Base-by-base conservation (phyloP, 2,888 invertebrate genomes). In the Diogma glabrata region DNA sequence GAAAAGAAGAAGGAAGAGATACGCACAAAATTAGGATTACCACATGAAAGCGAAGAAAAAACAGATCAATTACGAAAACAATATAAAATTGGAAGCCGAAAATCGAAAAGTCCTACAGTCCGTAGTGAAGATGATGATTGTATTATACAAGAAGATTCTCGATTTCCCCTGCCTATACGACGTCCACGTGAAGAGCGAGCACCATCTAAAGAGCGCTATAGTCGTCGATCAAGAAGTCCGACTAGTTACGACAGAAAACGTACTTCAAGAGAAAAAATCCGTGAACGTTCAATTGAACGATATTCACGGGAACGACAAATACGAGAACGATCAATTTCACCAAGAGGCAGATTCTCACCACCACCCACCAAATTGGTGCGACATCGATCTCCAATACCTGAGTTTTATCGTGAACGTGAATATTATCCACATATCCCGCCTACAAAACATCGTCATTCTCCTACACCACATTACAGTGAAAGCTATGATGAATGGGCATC, bases 1-100 rank as follows among this genome's bases (percentile, higher is more conserved):
- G 77, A 78, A 51, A 69, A 72, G 14, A 75, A 80, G 52, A 80
- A 85, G 56, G 75, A 77, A 50, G 87, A 86, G 56, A 74, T 88
- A 8, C 78, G 82, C 59, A 75, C 79, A 50, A 71, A 80, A 66
- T 64, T 74, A 60, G 76, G 75, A 61, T 58, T 75, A 60, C 65
- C 72, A 2, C 73, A 73, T n/a, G 71, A 73, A 33, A 66, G 65
- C n/a, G 62, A 66, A 50, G 67, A 67, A 51, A 63, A 61, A 46
- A 64, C 67, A 4, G 66, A 64, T 55, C 59, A 62, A 52, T 55
- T 69, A 1, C 66, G 67, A 55, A 63, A 69, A n/a, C 63, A 67
- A 52, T 69, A 63, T 53, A 65, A 64, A 24, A 62, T 69, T n/a
- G 22, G 22, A 20, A 30, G 28, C 2, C 4, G n/a, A 47, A 26